phyloP scores from a whole-genome alignment of 2,797 vertebrate genomes.

The Cetoscarus ocellatus region DNA sequence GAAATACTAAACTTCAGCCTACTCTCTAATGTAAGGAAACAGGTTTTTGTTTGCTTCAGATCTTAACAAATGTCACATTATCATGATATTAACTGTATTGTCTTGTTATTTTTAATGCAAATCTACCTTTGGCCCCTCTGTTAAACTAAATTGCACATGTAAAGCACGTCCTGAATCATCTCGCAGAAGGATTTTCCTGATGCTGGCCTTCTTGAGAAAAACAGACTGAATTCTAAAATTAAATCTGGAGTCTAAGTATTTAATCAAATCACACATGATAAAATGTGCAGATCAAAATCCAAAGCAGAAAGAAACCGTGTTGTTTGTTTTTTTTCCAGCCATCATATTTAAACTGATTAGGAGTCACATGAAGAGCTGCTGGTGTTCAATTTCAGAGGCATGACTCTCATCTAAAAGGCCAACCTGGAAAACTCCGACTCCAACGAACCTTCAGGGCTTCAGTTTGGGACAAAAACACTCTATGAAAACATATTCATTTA shows the following conservation, averaged over 20 bases:
- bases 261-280: background rate
- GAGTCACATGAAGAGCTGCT: constrained; percentile 70
- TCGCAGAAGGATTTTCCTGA: no score
- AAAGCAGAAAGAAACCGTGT: background rate
- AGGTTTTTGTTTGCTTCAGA: no score
- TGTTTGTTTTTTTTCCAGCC: background rate
- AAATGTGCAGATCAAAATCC: background rate
- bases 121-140: no score
- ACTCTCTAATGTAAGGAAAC: no score
- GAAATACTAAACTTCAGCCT: no score
- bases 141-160: background rate
- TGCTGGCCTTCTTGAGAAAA: background rate
- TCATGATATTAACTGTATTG: no score
- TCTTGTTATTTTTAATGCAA: no score
- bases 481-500: background rate
- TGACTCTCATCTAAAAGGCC: constrained; percentile 72
- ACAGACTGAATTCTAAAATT: background rate
- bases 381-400: constrained; percentile 72
- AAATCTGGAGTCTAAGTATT: background rate
- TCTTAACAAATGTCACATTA: no score
- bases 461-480: background rate
- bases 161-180: background rate
- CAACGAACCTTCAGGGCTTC: background rate
- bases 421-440: constrained; percentile 30
- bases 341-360: constrained; percentile 28